Evolutionary conservation across 2,113 vertebrate species (phyloP).

Genomic region (Myotis brandtii): DNA sequence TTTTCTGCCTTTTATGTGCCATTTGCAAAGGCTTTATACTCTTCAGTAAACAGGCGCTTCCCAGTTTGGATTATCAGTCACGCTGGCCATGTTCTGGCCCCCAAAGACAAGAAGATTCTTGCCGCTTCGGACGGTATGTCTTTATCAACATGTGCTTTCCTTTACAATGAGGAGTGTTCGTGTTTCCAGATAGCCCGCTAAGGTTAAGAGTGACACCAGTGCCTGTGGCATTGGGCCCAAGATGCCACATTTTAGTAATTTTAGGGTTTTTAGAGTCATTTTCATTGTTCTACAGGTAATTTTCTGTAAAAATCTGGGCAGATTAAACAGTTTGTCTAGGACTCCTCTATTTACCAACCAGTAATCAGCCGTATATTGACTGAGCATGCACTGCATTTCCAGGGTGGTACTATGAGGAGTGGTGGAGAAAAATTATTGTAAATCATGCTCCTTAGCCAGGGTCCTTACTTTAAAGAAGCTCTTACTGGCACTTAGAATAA

Average conservation of each 20-base stretch:
- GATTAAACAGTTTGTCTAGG: not conserved
- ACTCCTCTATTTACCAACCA: not conserved
- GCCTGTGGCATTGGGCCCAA: not conserved
- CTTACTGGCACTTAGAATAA: not conserved
- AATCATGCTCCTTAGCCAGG: not conserved
- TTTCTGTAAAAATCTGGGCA: conserved; percentile 26
- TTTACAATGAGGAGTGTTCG: not conserved
- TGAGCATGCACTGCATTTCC: not conserved
- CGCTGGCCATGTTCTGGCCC: conserved; percentile 92
- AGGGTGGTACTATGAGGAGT: not conserved
- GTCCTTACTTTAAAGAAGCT: not conserved
- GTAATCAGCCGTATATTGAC: not conserved
- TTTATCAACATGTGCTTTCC: conserved; percentile 20
- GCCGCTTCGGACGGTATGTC: conserved; percentile 60
- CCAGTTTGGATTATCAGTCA: conserved; percentile 96
- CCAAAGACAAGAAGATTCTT: conserved; percentile 87
- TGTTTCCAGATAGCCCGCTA: not conserved
- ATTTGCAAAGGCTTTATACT: conserved; percentile 92
- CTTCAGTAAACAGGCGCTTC: conserved; percentile 85
- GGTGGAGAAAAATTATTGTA: not conserved
- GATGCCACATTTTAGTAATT: not conserved
- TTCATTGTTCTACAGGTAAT: conserved; percentile 10
- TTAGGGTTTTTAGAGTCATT: not conserved
- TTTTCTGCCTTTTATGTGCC: conserved; percentile 92
- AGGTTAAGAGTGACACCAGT: not conserved